A percentile compares a stretch with the other conserved stretches of the same genome.
These are phyloP conservation scores for Sterrhoptilus dennistouni DNA, from an alignment of 2,113 vertebrate species.

Conservation along the genomic window DNA sequence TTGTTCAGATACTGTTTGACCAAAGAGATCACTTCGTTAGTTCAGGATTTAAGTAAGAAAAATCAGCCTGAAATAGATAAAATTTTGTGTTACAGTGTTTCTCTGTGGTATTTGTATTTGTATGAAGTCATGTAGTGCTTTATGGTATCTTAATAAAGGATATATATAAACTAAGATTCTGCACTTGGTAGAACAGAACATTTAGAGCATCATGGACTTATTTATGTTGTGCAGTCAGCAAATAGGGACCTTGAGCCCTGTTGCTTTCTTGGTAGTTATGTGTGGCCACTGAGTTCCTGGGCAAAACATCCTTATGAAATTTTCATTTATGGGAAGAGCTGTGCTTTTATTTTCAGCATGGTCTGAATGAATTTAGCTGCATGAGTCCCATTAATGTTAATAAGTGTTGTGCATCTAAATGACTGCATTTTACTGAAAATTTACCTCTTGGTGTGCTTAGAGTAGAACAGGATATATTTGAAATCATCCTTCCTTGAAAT, in stretches of 20 bases:
- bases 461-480: background rate
- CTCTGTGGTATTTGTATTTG: background rate
- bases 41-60: background rate
- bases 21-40: background rate
- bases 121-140: background rate
- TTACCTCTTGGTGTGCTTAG: background rate
- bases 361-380: background rate
- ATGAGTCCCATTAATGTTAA: background rate
- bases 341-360: slow-evolving; percentile 9
- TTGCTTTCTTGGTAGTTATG: background rate
- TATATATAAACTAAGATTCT: background rate
- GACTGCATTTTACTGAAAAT: background rate
- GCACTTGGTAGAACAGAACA: background rate
- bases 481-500: slow-evolving; percentile 27
- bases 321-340: background rate
- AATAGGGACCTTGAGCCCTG: background rate
- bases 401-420: background rate
- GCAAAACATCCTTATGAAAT: background rate
- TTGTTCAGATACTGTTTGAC: background rate
- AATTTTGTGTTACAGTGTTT: background rate
- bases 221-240: background rate
- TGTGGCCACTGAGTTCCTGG: background rate
- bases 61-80: background rate
- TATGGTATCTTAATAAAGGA: background rate
- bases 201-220: background rate